phyloP scores from a whole-genome alignment of 1,140 invertebrate species.

The Sitophilus oryzae region DNA sequence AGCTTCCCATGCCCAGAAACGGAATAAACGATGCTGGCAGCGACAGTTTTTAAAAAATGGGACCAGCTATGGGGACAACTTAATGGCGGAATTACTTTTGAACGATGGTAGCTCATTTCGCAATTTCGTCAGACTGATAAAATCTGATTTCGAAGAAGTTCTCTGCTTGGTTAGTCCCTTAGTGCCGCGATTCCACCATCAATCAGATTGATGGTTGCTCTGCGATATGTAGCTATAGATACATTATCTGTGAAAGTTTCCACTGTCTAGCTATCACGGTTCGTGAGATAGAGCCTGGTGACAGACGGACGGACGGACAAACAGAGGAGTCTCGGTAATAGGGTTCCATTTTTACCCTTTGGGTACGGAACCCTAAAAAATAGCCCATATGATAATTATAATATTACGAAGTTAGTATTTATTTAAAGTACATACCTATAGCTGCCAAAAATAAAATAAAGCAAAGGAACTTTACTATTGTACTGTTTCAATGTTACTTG shows the following conservation, averaged over 20 bases:
- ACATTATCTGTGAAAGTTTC: constrained; percentile 20
- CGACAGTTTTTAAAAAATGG: constrained; percentile 17
- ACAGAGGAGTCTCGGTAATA: too few species aligned
- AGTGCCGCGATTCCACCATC: constrained; percentile 2
- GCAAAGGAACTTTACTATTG: too few species aligned
- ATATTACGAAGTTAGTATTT: too few species aligned
- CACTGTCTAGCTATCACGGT: too few species aligned
- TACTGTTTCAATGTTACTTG: too few species aligned
- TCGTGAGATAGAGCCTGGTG: too few species aligned
- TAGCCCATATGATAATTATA: too few species aligned
- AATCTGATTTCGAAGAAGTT: constrained; percentile 16
- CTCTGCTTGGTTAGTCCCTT: constrained; percentile 12
- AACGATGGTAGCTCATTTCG: constrained; percentile 21
- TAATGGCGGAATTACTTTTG: constrained; percentile 16
- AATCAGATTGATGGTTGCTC: not conserved
- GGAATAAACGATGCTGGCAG: constrained; percentile 1
- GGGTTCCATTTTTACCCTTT: not conserved
- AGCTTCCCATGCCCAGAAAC: not conserved
- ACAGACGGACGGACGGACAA: too few species aligned
- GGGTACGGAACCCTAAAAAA: too few species aligned
- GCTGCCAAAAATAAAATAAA: too few species aligned
- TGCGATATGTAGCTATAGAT: constrained; percentile 3
- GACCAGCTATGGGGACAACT: constrained; percentile 14
- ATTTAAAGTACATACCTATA: too few species aligned
- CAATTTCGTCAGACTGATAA: constrained; percentile 20